phyloP scores from a whole-genome alignment of 2,797 vertebrate species.

The Syngnathus rostellatus region DNA sequence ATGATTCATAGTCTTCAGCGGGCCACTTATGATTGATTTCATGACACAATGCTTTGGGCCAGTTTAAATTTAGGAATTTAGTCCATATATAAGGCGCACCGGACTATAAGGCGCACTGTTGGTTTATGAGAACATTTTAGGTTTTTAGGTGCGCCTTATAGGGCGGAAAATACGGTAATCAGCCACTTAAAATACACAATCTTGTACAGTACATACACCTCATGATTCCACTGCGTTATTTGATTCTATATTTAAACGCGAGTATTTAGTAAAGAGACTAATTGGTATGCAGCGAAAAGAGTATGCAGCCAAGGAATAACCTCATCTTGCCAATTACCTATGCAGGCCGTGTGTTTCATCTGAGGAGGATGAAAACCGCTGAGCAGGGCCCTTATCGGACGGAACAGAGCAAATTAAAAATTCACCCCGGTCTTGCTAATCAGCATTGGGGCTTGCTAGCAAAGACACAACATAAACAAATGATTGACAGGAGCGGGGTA shows the following conservation, averaged over 20 bases:
- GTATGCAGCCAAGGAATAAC: constrained; percentile 60
- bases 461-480: constrained; percentile 63
- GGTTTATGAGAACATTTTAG: no score
- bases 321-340: constrained; percentile 68
- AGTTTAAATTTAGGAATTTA: no score
- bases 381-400: constrained; percentile 59
- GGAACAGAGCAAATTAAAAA: constrained; percentile 74
- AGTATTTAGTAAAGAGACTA: constrained; percentile 18
- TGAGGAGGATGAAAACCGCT: constrained; percentile 61
- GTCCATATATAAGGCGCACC: no score
- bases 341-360: constrained; percentile 57
- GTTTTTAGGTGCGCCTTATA: no score
- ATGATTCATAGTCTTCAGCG: no score
- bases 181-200: background rate
- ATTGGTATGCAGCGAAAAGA: constrained; percentile 59
- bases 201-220: background rate
- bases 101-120: no score
- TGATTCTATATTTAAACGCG: background rate
- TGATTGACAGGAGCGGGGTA: constrained; percentile 13
- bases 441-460: constrained; percentile 50
- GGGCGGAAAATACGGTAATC: no score
- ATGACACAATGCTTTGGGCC: no score
- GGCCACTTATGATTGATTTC: no score
- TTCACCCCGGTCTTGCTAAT: constrained; percentile 67
- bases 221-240: background rate